A percentile compares a stretch with the other conserved stretches of the same genome.
These are phyloP conservation scores for Chirona hameri DNA, from an alignment of 2,888 invertebrate genomes.

Conservation along the genomic window DNA sequence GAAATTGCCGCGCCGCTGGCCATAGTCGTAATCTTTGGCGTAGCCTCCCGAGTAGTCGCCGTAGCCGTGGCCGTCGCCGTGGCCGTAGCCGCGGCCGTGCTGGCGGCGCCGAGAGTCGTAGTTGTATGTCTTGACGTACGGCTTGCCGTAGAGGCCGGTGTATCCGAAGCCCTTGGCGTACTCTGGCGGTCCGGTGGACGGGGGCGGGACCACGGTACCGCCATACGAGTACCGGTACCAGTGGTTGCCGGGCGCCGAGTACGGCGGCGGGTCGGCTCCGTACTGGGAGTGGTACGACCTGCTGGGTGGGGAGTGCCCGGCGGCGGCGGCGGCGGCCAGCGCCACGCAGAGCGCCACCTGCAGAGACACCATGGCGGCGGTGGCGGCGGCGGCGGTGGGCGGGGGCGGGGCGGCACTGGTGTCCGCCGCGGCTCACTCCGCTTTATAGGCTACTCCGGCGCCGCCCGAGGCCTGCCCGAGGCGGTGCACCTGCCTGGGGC, in stretches of 20 bases:
- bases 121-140: no score
- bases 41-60: not conserved
- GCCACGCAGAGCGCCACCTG: not conserved
- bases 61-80: not conserved
- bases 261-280: not conserved
- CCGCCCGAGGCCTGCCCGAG: not conserved
- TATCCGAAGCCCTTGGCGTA: no score
- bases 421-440: not conserved
- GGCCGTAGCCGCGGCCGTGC: not conserved
- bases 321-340: slow-evolving; percentile 2
- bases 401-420: not conserved
- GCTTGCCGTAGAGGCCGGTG: no score
- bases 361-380: not conserved
- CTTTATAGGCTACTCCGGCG: not conserved
- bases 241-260: not conserved
- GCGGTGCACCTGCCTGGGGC: not conserved
- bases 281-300: not conserved
- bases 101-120: no score
- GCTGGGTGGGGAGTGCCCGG: not conserved
- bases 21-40: not conserved
- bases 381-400: not conserved
- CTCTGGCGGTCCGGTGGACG: no score
- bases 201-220: not conserved
- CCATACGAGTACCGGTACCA: slow-evolving; percentile 12
- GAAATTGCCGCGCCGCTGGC: not conserved